phyloP scores from a whole-genome alignment of 2,113 vertebrate species.

The Myrmecophaga tridactyla region DNA sequence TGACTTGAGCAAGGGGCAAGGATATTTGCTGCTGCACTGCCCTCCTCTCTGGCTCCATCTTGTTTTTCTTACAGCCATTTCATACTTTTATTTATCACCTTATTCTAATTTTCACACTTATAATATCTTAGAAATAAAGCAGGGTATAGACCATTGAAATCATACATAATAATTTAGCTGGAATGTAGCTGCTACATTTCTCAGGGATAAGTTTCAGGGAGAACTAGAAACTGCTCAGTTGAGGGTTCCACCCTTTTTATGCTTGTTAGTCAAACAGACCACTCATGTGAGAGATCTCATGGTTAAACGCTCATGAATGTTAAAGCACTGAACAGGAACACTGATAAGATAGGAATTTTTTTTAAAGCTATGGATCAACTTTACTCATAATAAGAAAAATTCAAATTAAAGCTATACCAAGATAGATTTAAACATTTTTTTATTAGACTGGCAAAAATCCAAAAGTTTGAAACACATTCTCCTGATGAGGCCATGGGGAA shows the following conservation, averaged over 20 bases:
- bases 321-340: background rate
- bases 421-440: background rate
- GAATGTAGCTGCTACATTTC: background rate
- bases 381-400: background rate
- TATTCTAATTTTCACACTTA: background rate
- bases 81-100: background rate
- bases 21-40: background rate
- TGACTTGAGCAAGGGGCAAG: background rate
- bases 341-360: background rate
- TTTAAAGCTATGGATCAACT: background rate
- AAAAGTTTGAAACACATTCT: background rate
- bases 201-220: background rate
- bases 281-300: background rate
- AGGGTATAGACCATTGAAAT: background rate
- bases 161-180: background rate
- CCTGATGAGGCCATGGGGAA: background rate
- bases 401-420: background rate
- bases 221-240: background rate
- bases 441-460: background rate
- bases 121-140: slow-evolving; percentile 37
- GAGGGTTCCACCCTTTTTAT: background rate
- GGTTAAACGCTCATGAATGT: background rate
- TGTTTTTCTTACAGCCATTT: background rate
- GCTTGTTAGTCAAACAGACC: background rate
- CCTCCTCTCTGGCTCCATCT: background rate